phyloP scores from a whole-genome alignment of 2,113 vertebrate species.

The cat (Felis catus) region F.catus_Fca126_mat1.0 CM031417.1:87254001-87254500 shows the following conservation, averaged over 20 bases:
- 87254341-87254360: neutral
- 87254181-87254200: neutral
- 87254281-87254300: neutral
- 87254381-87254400: neutral
- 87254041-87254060: neutral
- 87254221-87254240: neutral
- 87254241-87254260: neutral
- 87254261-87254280: neutral
- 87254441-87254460: neutral
- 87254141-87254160: neutral
- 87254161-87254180: neutral
- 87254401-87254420: neutral
- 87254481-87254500: neutral
- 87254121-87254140: neutral
- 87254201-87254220: neutral
- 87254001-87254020: neutral
- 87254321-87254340: neutral
- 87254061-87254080: neutral
- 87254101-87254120: neutral
- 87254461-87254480: neutral
- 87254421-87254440: neutral
- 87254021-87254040: neutral
- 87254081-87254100: neutral
- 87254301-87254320: neutral
- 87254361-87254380: neutral